Evolutionary conservation across 2,888 invertebrate genomes (phyloP).

Genomic region (Nemotelus nigrinus): DNA sequence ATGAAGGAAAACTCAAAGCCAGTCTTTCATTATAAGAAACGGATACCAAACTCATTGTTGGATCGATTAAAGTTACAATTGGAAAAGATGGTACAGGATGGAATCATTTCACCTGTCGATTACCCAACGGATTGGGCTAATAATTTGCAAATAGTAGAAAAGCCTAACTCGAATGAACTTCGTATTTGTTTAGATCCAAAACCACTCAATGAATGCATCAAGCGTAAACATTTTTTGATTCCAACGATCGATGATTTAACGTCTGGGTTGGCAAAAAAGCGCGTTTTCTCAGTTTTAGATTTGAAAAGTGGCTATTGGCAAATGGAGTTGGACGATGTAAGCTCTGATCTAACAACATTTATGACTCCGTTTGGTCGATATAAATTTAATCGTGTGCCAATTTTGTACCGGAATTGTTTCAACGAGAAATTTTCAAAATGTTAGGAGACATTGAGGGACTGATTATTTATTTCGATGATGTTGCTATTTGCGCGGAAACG

Average conservation of each 20-base stretch:
- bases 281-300: too few species aligned
- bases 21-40: slow-evolving; percentile 52
- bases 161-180: too few species aligned
- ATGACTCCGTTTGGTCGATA: too few species aligned
- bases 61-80: slow-evolving; percentile 33
- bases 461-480: slow-evolving; percentile 54
- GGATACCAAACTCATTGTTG: slow-evolving; percentile 49
- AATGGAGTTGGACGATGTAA: too few species aligned
- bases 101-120: slow-evolving; percentile 52
- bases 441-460: slow-evolving; percentile 49
- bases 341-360: too few species aligned
- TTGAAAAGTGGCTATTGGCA: too few species aligned
- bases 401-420: slow-evolving; percentile 4
- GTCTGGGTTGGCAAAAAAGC: too few species aligned
- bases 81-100: slow-evolving; percentile 46
- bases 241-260: too few species aligned
- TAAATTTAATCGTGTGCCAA: too few species aligned
- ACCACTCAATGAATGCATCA: too few species aligned
- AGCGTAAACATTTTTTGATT: too few species aligned
- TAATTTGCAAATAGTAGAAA: slow-evolving; percentile 22
- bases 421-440: slow-evolving; percentile 42
- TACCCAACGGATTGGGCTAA: slow-evolving; percentile 53
- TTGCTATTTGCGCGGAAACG: background rate
- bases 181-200: too few species aligned
- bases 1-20: slow-evolving; percentile 51